A percentile compares a stretch with the other conserved stretches of the same genome.
Conservation (phyloP, 92 coral and sea anemone genomes). For the Phymanthus crucifer region DNA sequence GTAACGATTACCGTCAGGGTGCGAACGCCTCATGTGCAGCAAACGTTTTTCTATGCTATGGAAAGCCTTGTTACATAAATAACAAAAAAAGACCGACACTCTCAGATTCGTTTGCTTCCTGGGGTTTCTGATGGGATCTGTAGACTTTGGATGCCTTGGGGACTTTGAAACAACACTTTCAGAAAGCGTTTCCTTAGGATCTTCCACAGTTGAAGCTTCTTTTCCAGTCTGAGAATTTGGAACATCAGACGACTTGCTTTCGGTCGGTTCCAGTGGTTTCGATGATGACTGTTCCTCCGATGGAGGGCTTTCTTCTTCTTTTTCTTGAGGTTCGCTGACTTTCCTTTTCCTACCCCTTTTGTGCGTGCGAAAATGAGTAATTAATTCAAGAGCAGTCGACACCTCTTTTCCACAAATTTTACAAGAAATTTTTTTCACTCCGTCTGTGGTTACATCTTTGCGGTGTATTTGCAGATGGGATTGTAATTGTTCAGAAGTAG, state of each 20-base stretch:
- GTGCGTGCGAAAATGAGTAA: slow-evolving; percentile 8
- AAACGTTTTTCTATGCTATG: neutral
- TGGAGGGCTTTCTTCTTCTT: neutral
- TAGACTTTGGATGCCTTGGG: too few species aligned
- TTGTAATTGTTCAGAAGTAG: neutral
- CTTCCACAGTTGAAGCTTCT: neutral
- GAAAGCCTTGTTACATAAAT: neutral
- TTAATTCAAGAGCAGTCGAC: neutral
- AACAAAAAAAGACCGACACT: neutral
- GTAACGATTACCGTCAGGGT: neutral
- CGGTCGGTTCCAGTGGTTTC: neutral
- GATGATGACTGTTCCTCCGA: neutral
- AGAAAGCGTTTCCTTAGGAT: neutral
- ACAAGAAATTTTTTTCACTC: neutral
- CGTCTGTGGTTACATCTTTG: neutral
- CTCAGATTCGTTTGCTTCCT: neutral
- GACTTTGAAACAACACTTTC: neutral
- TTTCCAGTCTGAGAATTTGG: neutral
- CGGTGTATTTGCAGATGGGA: neutral
- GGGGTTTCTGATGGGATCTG: neutral
- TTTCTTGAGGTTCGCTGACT: neutral
- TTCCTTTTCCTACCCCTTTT: neutral
- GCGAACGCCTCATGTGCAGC: neutral
- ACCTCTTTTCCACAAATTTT: neutral
- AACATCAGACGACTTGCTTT: neutral